Evolutionary conservation across 92 coral and sea anemone genomes (phyloP).

Genomic region (Porites evermanni): DNA sequence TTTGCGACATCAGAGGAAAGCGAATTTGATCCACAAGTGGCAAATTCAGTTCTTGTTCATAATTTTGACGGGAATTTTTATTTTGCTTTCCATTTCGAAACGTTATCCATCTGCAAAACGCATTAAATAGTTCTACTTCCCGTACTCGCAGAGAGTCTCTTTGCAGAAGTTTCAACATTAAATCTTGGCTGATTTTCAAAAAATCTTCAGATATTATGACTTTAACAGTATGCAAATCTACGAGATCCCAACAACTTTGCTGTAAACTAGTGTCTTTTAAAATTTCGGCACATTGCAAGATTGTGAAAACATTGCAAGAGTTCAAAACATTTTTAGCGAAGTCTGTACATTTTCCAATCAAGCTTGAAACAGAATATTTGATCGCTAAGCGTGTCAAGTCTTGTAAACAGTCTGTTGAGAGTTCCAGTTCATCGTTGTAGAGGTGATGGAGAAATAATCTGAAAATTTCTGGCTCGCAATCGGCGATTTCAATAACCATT

Average conservation of each 20-base stretch:
- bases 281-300: slow-evolving; percentile 69
- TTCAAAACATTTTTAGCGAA: slow-evolving; percentile 71
- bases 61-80: neutral
- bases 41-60: slow-evolving; percentile 22
- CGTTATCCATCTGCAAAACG: slow-evolving; percentile 71
- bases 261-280: slow-evolving; percentile 70
- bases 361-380: slow-evolving; percentile 75
- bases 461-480: slow-evolving; percentile 79
- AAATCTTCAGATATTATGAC: slow-evolving; percentile 67
- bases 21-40: slow-evolving; percentile 65
- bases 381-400: slow-evolving; percentile 76
- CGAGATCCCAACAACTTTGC: slow-evolving; percentile 74
- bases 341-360: slow-evolving; percentile 67
- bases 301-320: slow-evolving; percentile 63
- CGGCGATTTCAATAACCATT: slow-evolving; percentile 66
- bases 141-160: slow-evolving; percentile 72
- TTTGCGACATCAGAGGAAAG: slow-evolving; percentile 82
- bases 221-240: slow-evolving; percentile 69
- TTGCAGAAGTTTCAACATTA: slow-evolving; percentile 55
- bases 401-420: slow-evolving; percentile 63
- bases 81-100: neutral
- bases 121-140: slow-evolving; percentile 76
- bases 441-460: slow-evolving; percentile 76
- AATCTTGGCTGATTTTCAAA: slow-evolving; percentile 46
- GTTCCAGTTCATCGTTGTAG: slow-evolving; percentile 76